Evolutionary conservation across 2,888 invertebrate genomes (phyloP), one percentile per base, ranked within the genome.

Genomic region (Helobdella robusta): DNA sequence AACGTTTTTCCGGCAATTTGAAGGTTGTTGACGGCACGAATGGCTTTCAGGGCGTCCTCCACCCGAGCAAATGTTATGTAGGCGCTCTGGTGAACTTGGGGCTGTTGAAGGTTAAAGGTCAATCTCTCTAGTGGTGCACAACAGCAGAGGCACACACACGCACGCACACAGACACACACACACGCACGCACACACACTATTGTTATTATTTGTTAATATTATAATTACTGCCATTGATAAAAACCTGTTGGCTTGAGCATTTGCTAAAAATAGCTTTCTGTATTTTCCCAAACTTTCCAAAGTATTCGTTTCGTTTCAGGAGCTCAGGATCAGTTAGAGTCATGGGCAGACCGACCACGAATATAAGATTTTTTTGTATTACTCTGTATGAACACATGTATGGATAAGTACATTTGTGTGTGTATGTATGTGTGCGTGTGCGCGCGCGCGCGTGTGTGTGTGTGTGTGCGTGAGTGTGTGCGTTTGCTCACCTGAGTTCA

Each of bases 221-320:
- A n/a, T n/a, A n/a, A n/a, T n/a, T n/a, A n/a, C n/a, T n/a, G n/a
- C n/a, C n/a, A n/a, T n/a, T n/a, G n/a, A n/a, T n/a, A n/a, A 25
- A 5, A 11, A 54, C 54, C 54, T 54, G 54, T 11, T 28, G 5
- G n/a, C 54, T 54, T 28, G 8, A 32, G 30, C 32, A 32, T 23
- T 50, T 62, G 34, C 44, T 50, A 2, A 62, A 48, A 15, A 95
- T 95, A 81, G 98, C 93, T 86, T 99, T 99, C 83, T 93, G 91
- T 81, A 99, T 97, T 85, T 93, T 95, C 73, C 98, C 98, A 84
- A 93, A 99, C 84, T 94, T 93, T 73, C 97, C 97, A 84, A 99
- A 98, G 85, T 95, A 97, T 83, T 99, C 98, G 81, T 91, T 90
- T 82, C 89, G 89, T 82, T 93, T 95, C 76, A 98, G 85, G 76